Evolutionary conservation across 2,888 invertebrate genomes (phyloP), one percentile per base, ranked within the genome.

Genomic region (Drosophila quinaria): DNA sequence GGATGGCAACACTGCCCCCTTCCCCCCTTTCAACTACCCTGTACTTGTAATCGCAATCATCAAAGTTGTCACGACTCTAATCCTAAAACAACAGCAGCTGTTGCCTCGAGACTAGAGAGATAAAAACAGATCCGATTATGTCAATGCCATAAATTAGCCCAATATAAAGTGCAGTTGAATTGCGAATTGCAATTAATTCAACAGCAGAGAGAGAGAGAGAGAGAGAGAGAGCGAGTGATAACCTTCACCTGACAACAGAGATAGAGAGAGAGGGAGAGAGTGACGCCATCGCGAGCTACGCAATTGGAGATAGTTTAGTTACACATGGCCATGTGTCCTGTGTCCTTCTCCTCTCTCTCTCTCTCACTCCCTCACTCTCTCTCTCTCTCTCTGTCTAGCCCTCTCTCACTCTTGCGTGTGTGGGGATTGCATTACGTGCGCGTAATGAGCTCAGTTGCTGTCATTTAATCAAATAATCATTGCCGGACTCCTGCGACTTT

Each of bases 111-210:
- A 50, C 46, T 56, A 9, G 2, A 25, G 50, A 64, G 64, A 64
- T 64, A 64, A 64, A 64, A 64, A 49, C 63, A 50, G 63, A 58
- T 64, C 58, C 63, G 62, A 62, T 39, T 62, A 39, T 37, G 46
- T 31, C 62, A 62, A 35, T 55, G 75, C 69, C 69, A 77, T 76
- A 73, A 73, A 76, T 76, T 77, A 77, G 73, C 58, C 73, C 69
- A 77, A 75, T 77, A 77, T 69, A 59, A 51, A 73, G 78, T 76
- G 74, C 74, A 69, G 55, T 77, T 39, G 58, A 73, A 73, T 64
- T 64, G 39, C 56, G 62, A 74, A 76, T 76, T 73, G 76, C 70
- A 76, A 77, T 77, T 76, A 70, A 76, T 76, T 76, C 73, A 73
- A 61, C 64, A 73, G 13, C 33, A 22, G 5, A 35, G 35, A 35